Base-by-base conservation (phyloP, 2,113 vertebrate genomes). In the Sylvicapra grimmia region DNA sequence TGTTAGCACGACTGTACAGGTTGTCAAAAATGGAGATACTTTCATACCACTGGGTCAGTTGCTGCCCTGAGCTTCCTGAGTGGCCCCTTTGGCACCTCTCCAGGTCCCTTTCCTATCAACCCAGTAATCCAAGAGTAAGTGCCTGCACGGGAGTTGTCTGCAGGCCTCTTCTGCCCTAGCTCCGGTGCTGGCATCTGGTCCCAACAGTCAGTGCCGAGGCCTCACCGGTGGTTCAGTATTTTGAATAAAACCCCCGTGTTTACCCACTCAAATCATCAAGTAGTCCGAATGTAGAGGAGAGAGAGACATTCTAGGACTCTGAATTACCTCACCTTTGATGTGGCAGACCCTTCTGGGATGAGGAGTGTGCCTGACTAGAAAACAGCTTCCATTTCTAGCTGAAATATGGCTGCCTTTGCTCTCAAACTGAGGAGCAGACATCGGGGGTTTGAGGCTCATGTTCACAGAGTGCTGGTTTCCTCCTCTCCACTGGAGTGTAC, bases 281-380 rank as follows among this genome's bases (percentile, higher is more conserved):
- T 31, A 15, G 40, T 1, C 15, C 4, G 19, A 40, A 31, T 16
- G 2, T 18, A 29, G n/a, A 33, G 29, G 11, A 33, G 47, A 86
- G 8, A 80, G 4, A 85, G 4, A 79, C 4, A n/a, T 77, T 25
- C 49, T 47, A 51, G 40, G 68, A 19, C 6, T 10, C 15, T 15
- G 29, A 80, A 6, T 63, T 14, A 21, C 51, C 77, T 98, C 96
- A 99, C 98, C 98, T 98, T 92, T 97, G 44, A 98, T 98, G 79
- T 98, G 98, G 59, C 95, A 95, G 29, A 98, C 98, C 80, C 97
- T 97, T 89, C 96, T 96, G 33, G 98, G 98, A 61, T 99, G 98
- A 49, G 98, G 98, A 1, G 93, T 68, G 8, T 99, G 98, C 56
- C 98, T 98, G 90, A 97, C 97, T 18, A 72, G 82, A 90, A 97